Conservation (phyloP, 92 coral and sea anemone species). For the Epizoanthus fatuus region DNA sequence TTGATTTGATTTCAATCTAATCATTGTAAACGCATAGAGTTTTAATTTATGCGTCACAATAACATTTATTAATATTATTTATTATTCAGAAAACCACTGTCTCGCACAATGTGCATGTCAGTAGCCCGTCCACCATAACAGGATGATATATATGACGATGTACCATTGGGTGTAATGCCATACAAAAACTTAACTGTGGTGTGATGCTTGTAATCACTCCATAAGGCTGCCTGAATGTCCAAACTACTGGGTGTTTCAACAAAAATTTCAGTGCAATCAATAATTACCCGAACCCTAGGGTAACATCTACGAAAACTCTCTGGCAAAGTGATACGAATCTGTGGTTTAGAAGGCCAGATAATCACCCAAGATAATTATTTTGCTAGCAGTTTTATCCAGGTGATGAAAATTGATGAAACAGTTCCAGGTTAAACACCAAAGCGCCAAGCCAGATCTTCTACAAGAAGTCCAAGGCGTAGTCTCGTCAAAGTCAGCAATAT, state of each 20-base stretch:
- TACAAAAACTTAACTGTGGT: constrained; percentile 47
- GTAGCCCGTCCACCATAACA: constrained; percentile 67
- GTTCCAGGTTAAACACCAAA: constrained; percentile 35
- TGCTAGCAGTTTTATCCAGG: constrained; percentile 42
- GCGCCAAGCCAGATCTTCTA: constrained; percentile 52
- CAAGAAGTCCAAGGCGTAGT: constrained; percentile 42
- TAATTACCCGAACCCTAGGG: constrained; percentile 51
- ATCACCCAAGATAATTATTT: constrained; percentile 44
- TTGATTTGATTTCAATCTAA: no score
- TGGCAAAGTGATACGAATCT: constrained; percentile 15
- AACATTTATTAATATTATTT: no score
- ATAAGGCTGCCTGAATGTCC: constrained; percentile 64
- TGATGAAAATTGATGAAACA: constrained; percentile 25
- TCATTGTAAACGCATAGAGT: no score
- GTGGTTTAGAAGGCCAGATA: constrained; percentile 41
- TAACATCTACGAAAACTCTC: constrained; percentile 22
- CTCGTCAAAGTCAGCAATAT: neutral
- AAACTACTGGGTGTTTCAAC: constrained; percentile 55
- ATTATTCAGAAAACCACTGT: constrained; percentile 45
- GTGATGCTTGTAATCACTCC: constrained; percentile 65
- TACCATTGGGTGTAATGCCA: constrained; percentile 56
- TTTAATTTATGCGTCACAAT: no score
- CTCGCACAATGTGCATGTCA: constrained; percentile 50
- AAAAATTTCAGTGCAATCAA: constrained; percentile 54
- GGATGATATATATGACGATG: constrained; percentile 46